Percentiles rank a stretch among this genome's conserved stretches.
These are phyloP conservation scores for Falco cherrug DNA, from an alignment of 2,797 vertebrate species.

Conservation along the genomic window DNA sequence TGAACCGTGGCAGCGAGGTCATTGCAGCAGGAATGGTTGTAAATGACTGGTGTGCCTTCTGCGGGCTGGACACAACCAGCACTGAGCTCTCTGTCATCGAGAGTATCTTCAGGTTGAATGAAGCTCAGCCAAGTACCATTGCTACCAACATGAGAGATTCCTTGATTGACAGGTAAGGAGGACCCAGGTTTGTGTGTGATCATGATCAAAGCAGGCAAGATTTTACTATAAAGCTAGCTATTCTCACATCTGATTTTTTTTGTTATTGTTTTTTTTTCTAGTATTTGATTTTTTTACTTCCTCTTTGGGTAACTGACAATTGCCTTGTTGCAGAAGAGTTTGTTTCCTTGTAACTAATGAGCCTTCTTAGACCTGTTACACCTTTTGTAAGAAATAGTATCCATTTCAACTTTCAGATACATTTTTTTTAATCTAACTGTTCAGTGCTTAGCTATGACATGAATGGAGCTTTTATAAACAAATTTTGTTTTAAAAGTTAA, in stretches of 20 bases:
- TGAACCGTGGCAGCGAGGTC: slow-evolving; percentile 96
- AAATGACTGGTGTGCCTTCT: slow-evolving; percentile 98
- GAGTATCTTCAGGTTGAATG: slow-evolving; percentile 91
- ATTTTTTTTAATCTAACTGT: neutral
- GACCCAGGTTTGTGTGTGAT: neutral
- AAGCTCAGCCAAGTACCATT: slow-evolving; percentile 91
- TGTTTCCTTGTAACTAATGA: neutral
- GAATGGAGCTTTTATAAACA: neutral
- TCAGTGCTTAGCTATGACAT: neutral
- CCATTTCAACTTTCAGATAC: neutral
- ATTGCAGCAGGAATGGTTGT: slow-evolving; percentile 95
- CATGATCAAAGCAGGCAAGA: neutral
- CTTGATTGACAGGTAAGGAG: slow-evolving; percentile 91
- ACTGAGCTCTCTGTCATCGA: slow-evolving; percentile 97
- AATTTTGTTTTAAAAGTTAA: neutral
- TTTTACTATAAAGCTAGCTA: neutral
- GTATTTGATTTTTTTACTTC: neutral
- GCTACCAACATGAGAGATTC: slow-evolving; percentile 96
- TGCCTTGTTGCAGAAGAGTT: neutral
- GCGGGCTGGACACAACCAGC: slow-evolving; percentile 96
- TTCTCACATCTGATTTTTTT: neutral
- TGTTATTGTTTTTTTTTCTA: neutral
- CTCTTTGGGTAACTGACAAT: neutral
- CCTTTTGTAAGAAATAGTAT: neutral
- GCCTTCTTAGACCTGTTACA: neutral